Evolutionary conservation across 2,888 invertebrate genomes (phyloP).

Genomic region (Acleris cristana): DNA sequence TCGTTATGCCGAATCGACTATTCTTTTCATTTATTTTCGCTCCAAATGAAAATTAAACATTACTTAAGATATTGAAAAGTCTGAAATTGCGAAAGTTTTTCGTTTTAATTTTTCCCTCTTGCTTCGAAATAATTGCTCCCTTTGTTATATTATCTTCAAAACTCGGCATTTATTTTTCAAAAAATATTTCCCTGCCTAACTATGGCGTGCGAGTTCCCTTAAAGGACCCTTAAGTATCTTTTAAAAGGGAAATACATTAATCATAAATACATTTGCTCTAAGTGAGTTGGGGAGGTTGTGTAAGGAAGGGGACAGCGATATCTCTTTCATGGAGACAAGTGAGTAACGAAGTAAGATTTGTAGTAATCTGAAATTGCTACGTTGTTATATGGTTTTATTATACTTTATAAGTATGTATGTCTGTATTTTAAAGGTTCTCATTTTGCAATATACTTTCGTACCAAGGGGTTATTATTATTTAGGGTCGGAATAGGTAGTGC

Average conservation of each 20-base stretch:
- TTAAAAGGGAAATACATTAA: slow-evolving; percentile 24
- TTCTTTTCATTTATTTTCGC: slow-evolving; percentile 18
- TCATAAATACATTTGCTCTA: slow-evolving; percentile 31
- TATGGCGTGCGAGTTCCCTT: neutral
- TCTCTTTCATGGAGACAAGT: neutral
- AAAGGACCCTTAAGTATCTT: slow-evolving; percentile 10
- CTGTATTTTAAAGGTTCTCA: too few relatives aligned
- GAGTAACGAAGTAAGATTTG: neutral
- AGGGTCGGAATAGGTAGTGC: too few relatives aligned
- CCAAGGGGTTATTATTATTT: too few relatives aligned
- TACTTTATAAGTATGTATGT: too few relatives aligned
- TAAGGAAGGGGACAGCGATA: slow-evolving; percentile 11
- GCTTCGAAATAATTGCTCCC: neutral
- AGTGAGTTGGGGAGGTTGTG: slow-evolving; percentile 20
- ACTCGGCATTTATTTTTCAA: too few relatives aligned
- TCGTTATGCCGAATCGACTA: slow-evolving; percentile 16
- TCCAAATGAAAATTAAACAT: slow-evolving; percentile 26
- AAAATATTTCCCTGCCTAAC: neutral
- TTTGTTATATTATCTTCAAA: slow-evolving; percentile 7
- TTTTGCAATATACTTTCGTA: too few relatives aligned
- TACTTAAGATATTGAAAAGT: slow-evolving; percentile 27
- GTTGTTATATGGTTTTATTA: too few relatives aligned
- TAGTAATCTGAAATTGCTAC: neutral
- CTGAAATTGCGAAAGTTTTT: slow-evolving; percentile 13
- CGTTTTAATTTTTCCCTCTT: neutral